Percentiles rank a stretch among this genome's conserved stretches.
Evolutionary conservation across 2,888 invertebrate species (phyloP).

Genomic region (Himalopsyche japonica): DNA sequence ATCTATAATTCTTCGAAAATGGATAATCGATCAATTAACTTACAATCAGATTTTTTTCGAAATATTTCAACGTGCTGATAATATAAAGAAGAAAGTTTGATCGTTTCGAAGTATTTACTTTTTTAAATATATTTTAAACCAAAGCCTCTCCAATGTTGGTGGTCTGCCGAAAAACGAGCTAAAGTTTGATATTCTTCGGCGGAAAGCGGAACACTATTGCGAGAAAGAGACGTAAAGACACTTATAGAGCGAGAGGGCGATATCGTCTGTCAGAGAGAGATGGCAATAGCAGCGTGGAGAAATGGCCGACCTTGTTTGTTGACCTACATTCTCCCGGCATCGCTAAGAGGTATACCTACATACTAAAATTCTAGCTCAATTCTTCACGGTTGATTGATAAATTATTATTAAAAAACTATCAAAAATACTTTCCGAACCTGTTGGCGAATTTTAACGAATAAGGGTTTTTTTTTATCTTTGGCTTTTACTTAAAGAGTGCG

Average conservation of each 20-base stretch:
- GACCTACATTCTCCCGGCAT: constrained; percentile 52
- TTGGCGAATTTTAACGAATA: too few species aligned
- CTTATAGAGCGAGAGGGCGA: neutral
- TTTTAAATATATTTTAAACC: neutral
- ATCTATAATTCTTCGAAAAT: too few species aligned
- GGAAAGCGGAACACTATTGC: constrained; percentile 7
- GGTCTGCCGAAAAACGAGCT: neutral
- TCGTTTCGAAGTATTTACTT: too few species aligned
- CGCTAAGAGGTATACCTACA: neutral
- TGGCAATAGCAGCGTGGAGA: constrained; percentile 44
- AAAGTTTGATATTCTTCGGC: neutral
- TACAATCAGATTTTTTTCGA: too few species aligned
- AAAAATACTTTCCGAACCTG: too few species aligned
- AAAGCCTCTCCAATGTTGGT: neutral
- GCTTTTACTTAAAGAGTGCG: too few species aligned
- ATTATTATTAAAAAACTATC: too few species aligned
- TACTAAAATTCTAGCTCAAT: neutral
- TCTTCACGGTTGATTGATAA: neutral
- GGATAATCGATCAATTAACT: too few species aligned
- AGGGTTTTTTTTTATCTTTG: too few species aligned
- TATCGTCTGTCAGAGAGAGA: neutral
- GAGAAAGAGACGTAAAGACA: neutral
- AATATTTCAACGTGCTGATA: too few species aligned
- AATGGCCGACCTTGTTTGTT: constrained; percentile 58
- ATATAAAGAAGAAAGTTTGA: too few species aligned